phyloP scores from a whole-genome alignment of 2,888 invertebrate genomes.

The Rosalia funebris region DNA sequence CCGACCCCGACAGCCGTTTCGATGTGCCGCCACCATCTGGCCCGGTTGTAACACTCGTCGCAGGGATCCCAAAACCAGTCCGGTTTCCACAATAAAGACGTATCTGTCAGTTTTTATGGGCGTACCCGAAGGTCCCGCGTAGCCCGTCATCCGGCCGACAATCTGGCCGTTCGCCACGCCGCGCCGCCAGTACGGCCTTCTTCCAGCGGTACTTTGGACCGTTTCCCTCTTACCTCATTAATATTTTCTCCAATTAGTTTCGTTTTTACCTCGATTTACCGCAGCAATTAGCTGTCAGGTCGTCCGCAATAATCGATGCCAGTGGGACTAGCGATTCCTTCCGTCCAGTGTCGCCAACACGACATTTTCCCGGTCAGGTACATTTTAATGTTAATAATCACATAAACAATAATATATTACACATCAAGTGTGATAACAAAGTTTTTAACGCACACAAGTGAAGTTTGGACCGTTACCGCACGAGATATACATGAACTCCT shows the following conservation, averaged over 20 bases:
- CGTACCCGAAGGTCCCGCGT: constrained; percentile 55
- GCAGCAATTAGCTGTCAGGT: constrained; percentile 16
- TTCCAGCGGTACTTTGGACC: constrained; percentile 7
- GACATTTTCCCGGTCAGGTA: too few relatives aligned
- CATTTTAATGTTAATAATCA: too few relatives aligned
- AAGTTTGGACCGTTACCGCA: too few relatives aligned
- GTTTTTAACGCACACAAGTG: too few relatives aligned
- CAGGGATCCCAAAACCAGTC: constrained; percentile 52
- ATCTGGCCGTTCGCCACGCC: constrained; percentile 19
- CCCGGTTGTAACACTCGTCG: constrained; percentile 43
- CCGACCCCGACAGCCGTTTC: too few relatives aligned
- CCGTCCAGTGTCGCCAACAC: too few relatives aligned
- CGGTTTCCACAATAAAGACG: constrained; percentile 60
- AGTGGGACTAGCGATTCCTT: too few relatives aligned
- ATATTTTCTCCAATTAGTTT: constrained; percentile 18
- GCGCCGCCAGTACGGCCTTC: constrained; percentile 14
- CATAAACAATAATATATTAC: too few relatives aligned
- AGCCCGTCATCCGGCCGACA: constrained; percentile 48
- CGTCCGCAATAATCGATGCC: background rate
- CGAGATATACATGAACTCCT: too few relatives aligned
- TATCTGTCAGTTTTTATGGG: constrained; percentile 63
- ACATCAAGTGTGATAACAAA: too few relatives aligned
- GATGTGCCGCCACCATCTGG: too few relatives aligned
- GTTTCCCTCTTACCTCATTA: constrained; percentile 16
- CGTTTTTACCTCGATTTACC: constrained; percentile 20